These are phyloP conservation scores for Ornithoptera alexandrae DNA, from an alignment of 2,888 invertebrate species.

Conservation along the genomic window DNA sequence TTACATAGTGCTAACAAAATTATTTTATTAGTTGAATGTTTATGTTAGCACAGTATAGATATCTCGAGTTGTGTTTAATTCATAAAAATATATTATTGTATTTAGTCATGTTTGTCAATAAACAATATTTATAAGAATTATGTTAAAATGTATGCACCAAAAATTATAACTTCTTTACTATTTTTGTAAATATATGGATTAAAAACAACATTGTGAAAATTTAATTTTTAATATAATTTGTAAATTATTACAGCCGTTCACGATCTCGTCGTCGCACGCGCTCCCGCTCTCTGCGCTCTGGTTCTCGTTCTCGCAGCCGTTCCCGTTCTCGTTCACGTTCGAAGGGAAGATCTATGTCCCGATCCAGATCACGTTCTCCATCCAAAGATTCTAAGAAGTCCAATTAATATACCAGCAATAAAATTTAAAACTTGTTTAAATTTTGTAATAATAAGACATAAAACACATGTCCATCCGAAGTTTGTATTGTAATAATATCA, in stretches of 20 bases:
- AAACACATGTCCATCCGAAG: conserved; percentile 31
- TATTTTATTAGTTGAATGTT: conserved; percentile 5
- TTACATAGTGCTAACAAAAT: conserved; percentile 10
- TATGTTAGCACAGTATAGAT: conserved; percentile 5
- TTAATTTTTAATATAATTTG: conserved; percentile 16
- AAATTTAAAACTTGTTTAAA: conserved; percentile 31
- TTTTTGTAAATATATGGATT: conserved; percentile 26
- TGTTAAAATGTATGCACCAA: too few relatives aligned
- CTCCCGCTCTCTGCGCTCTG: conserved; percentile 78
- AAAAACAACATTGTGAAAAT: conserved; percentile 6
- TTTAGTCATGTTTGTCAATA: background rate
- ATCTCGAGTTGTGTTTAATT: conserved; percentile 14
- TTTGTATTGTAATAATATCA: conserved; percentile 47
- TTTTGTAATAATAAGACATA: conserved; percentile 30
- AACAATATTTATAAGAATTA: background rate
- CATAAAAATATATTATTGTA: conserved; percentile 2
- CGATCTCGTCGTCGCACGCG: conserved; percentile 82
- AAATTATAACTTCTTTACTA: background rate
- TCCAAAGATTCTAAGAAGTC: conserved; percentile 77
- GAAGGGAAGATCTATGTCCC: conserved; percentile 73
- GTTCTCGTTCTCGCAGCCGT: conserved; percentile 71
- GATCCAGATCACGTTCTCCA: conserved; percentile 72
- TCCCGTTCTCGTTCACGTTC: conserved; percentile 77
- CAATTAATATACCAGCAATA: conserved; percentile 45
- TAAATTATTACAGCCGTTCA: conserved; percentile 73